A percentile compares a stretch with the other conserved stretches of the same genome.
These are phyloP conservation scores for Eledona agricola DNA, from an alignment of 2,888 invertebrate species.

Conservation along the genomic window DNA sequence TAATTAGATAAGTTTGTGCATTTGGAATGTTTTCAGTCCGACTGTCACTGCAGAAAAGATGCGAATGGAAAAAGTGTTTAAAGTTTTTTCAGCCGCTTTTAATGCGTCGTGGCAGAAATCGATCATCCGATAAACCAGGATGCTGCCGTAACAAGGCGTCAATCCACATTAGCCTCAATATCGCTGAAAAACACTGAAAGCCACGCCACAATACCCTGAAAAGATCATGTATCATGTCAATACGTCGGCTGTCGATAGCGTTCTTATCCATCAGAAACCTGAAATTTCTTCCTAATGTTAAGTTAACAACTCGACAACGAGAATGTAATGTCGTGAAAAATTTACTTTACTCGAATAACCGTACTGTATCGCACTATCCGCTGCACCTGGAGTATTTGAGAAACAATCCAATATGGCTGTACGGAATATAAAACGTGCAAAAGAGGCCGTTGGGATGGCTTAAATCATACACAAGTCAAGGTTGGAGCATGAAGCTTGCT, in stretches of 20 bases:
- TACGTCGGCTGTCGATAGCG: slow-evolving; percentile 15
- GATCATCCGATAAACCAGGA: slow-evolving; percentile 27
- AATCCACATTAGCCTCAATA: slow-evolving; percentile 22
- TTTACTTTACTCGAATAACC: slow-evolving; percentile 13
- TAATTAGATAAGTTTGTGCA: slow-evolving; percentile 31
- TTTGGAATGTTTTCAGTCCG: slow-evolving; percentile 16
- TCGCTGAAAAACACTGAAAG: slow-evolving; percentile 17
- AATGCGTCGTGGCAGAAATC: slow-evolving; percentile 14
- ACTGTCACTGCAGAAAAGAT: slow-evolving; percentile 20
- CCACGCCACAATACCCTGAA: slow-evolving; percentile 18
- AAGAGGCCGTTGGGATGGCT: slow-evolving; percentile 13
- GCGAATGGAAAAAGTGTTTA: slow-evolving; percentile 9
- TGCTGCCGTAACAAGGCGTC: slow-evolving; percentile 18
- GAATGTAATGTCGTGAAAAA: slow-evolving; percentile 10
- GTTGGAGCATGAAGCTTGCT: slow-evolving; percentile 12
- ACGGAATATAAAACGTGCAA: slow-evolving; percentile 21
- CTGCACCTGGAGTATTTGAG: slow-evolving; percentile 16
- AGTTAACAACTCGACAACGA: no score
- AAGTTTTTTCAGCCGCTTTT: slow-evolving; percentile 13
- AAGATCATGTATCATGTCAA: slow-evolving; percentile 23
- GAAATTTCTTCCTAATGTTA: no score
- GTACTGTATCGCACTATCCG: slow-evolving; percentile 11
- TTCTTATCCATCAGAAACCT: no score
- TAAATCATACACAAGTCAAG: slow-evolving; percentile 27
- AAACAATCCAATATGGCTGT: slow-evolving; percentile 22